These are phyloP conservation scores for Andrena chrysosceles DNA, from an alignment of 2,888 invertebrate genomes.

Conservation along the genomic window DNA sequence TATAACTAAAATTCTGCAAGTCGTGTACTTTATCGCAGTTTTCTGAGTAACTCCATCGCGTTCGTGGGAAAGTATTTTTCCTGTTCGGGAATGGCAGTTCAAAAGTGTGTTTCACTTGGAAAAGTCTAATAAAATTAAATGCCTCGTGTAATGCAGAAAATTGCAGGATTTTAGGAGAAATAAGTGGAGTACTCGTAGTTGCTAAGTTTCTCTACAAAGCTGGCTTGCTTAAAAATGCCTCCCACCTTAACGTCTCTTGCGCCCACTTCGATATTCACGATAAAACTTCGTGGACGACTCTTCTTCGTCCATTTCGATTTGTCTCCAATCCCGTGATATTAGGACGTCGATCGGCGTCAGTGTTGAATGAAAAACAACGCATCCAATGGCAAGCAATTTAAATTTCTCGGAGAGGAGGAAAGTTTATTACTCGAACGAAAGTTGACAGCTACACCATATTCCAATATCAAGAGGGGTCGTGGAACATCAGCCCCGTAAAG, in stretches of 20 bases:
- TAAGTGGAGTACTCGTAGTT: conserved; percentile 8
- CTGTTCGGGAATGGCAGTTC: neutral
- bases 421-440: conserved; percentile 66
- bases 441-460: conserved; percentile 72
- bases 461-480: conserved; percentile 67
- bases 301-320: conserved; percentile 59
- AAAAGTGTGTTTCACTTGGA: conserved; percentile 8
- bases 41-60: neutral
- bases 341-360: conserved; percentile 56
- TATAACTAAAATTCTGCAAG: neutral
- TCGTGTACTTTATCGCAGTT: neutral
- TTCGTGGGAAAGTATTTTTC: neutral
- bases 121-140: conserved; percentile 5
- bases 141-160: conserved; percentile 1
- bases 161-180: neutral
- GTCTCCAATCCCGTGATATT: conserved; percentile 56
- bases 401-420: conserved; percentile 56
- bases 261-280: conserved; percentile 63
- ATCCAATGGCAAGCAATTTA: conserved; percentile 58
- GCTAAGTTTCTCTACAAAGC: conserved; percentile 13
- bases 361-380: conserved; percentile 57
- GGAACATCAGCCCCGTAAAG: conserved; percentile 42
- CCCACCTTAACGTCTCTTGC: conserved; percentile 33
- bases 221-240: conserved; percentile 45
- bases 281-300: conserved; percentile 27